These are phyloP conservation scores for Falco punctatus DNA, from an alignment of 2,113 vertebrate species.

Conservation along the genomic window DNA sequence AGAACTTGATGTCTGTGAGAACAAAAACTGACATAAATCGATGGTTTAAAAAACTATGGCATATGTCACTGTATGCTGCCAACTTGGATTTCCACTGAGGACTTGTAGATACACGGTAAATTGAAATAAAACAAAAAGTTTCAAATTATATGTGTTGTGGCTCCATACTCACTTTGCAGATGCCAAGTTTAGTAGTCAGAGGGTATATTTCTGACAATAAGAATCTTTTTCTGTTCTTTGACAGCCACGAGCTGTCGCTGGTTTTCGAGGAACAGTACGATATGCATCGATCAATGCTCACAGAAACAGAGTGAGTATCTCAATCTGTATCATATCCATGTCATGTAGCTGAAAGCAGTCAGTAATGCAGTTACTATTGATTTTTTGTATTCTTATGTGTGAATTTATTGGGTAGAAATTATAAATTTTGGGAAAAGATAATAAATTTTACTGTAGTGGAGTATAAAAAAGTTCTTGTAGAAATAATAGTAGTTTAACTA, in stretches of 20 bases:
- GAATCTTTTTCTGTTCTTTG: constrained; percentile 15
- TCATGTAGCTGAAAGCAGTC: neutral
- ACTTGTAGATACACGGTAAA: neutral
- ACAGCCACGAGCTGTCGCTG: constrained; percentile 94
- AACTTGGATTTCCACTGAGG: neutral
- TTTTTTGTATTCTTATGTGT: neutral
- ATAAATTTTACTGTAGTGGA: neutral
- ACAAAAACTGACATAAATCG: neutral
- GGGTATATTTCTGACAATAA: neutral
- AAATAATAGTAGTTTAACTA: neutral
- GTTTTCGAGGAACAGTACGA: constrained; percentile 96
- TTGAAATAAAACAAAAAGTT: neutral
- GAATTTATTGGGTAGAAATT: neutral
- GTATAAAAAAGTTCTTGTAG: neutral
- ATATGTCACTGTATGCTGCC: neutral
- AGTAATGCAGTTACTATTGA: neutral
- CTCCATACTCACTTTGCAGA: neutral
- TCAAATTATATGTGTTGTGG: neutral
- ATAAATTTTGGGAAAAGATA: neutral
- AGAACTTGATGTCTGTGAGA: neutral
- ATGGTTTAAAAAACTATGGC: neutral
- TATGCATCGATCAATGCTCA: constrained; percentile 98
- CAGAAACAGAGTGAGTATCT: constrained; percentile 90
- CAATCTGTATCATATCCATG: neutral
- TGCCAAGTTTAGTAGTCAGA: neutral